Percentiles rank a stretch among this genome's conserved stretches.
Evolutionary conservation across 2,797 vertebrate species (phyloP).

Genomic region (Spondyliosoma cantharus): DNA sequence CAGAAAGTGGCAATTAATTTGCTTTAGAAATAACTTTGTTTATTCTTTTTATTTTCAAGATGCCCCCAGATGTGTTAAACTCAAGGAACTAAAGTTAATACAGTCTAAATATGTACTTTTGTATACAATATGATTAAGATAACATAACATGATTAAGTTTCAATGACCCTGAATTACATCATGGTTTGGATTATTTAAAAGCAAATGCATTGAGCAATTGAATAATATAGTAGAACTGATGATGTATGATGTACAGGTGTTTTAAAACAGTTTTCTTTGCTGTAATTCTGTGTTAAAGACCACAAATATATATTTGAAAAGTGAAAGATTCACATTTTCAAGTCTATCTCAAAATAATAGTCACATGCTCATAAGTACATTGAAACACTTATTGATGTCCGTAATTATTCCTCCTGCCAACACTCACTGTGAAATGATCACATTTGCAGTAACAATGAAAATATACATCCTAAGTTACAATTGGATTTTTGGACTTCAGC

Average conservation of each 20-base stretch:
- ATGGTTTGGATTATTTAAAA: not conserved
- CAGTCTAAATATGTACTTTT: not conserved
- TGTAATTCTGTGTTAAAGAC: not conserved
- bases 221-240: not conserved
- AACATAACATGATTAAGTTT: not conserved
- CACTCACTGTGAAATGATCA: not conserved
- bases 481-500: not conserved
- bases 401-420: not conserved
- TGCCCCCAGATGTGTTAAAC: not conserved
- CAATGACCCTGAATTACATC: too few relatives aligned
- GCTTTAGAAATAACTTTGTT: not conserved
- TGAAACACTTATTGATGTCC: not conserved
- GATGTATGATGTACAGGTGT: not conserved
- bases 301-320: not conserved
- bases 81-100: not conserved
- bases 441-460: not conserved
- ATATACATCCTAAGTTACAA: not conserved
- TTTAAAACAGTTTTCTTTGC: not conserved
- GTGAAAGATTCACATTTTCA: not conserved
- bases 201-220: not conserved
- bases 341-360: not conserved
- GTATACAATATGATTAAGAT: too few relatives aligned
- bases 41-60: not conserved
- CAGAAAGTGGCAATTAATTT: not conserved
- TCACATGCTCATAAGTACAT: not conserved